Evolutionary conservation across 2,113 vertebrate species (phyloP), one percentile per base, ranked within the genome.

Genomic region (Corythornis vintsioides): DNA sequence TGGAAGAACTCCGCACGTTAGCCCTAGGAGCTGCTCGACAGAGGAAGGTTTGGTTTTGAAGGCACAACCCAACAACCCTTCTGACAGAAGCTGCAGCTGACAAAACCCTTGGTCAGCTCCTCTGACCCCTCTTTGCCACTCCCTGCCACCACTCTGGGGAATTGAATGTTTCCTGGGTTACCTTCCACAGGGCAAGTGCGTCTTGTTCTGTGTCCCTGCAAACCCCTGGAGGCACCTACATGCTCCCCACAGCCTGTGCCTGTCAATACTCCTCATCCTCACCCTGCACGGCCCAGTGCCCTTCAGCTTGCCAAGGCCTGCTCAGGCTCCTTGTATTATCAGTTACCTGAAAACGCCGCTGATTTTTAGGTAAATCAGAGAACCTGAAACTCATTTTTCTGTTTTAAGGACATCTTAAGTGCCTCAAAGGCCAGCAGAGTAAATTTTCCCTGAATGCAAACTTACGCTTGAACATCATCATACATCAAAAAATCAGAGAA

Each of bases 81-180:
- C 90, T 89, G 93, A 93, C 84, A 43, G 84, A 66, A 79, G 78
- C 84, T 80, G 83, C 89, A 80, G 94, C 90, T 75, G 83, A 88
- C 77, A 74, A 59, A 88, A 43, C 1, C 28, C 59, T 89, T 38
- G 38, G 38, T 10, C 38, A 38, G 38, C 4, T 38, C 11, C 38
- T 38, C 38, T 10, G 38, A 38, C 38, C 1, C 28, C 59, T 89
- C 74, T 71, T 79, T 83, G 81, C 83, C 83, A 43, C 77, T 95
- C 77, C 61, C 81, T 13, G 5, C 67, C 75, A 15, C 52, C 14
- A 43, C 75, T 90, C 65, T 0, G 5, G 84, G 75, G 77, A 86
- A 88, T 53, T 26, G 67, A 3, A 38, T 76, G 61, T 74, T 92
- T 94, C 88, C 77, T 91, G 87, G 50, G 78, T 74, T 70, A 86